Evolutionary conservation across 2,888 invertebrate genomes (phyloP), one percentile per base, ranked within the genome.

Genomic region (Tenthredo mesomela): DNA sequence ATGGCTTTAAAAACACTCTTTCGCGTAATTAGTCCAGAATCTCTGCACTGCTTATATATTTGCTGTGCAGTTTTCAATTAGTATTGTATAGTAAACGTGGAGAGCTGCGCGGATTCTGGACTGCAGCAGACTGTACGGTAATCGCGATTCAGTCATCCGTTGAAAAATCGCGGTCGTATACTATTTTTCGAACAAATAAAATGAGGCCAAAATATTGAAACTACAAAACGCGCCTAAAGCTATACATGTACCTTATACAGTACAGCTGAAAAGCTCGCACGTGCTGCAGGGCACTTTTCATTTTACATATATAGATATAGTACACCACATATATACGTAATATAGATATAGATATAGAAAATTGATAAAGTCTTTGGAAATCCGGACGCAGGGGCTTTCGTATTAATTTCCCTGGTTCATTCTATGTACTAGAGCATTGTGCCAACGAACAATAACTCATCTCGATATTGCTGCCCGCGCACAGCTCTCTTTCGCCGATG

Each of bases 381-480:
- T 88, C 77, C 86, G 77, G 50, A 77, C 50, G 77, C 77, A n/a
- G 88, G 88, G 88, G 87, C 89, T 89, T 87, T 89, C 90, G 87
- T 90, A 90, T 89, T 90, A 91, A 91, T 91, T 91, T 90, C 88
- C 88, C 87, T 85, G 88, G 88, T 90, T 88, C 88, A 90, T 90
- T 90, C 89, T 88, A 89, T 90, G 90, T 91, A 90, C 37, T 89
- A 89, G 89, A 88, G 90, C 89, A 91, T 91, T 91, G 91, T 91
- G 88, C 88, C 88, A 86, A 85, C 89, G 90, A 90, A 91, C 90
- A 91, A 91, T 91, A 91, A 91, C 90, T 91, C 91, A 91, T 91
- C 89, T 89, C 89, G 90, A 90, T 91, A 91, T 91, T 91, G 91
- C 90, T 87, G 85, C 86, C 80, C 87, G 86, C 87, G 89, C 87